Percentiles rank a stretch among this genome's conserved stretches.
Conservation (phyloP, 2,113 vertebrate species). For the Albula glossodonta region DNA sequence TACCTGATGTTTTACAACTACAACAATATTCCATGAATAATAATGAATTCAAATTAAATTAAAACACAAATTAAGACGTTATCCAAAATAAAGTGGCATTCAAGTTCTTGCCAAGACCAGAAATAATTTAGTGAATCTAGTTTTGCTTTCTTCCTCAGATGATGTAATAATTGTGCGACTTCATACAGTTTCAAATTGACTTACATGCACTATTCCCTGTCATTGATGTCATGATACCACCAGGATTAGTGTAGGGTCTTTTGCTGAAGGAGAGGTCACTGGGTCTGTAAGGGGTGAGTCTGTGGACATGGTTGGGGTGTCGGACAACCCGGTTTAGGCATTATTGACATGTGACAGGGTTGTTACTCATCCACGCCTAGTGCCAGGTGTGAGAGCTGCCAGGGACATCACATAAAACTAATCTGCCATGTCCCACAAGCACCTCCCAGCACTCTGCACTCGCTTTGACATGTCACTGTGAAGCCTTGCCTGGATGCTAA, state of each 20-base stretch:
- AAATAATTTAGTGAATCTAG: no score
- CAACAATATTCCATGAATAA: background rate
- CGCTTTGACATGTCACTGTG: background rate
- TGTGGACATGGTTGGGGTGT: background rate
- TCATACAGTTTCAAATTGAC: no score
- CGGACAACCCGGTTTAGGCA: background rate
- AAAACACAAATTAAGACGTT: no score
- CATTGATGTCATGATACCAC: background rate
- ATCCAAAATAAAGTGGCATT: no score
- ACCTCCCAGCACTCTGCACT: background rate
- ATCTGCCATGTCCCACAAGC: background rate
- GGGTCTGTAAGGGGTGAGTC: background rate
- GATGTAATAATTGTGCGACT: no score
- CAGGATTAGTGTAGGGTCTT: background rate
- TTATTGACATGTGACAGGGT: constrained; percentile 10
- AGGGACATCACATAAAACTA: background rate
- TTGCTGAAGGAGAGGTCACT: background rate
- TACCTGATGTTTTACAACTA: background rate
- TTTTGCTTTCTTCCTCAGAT: no score
- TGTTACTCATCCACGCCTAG: background rate
- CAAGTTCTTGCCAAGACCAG: no score
- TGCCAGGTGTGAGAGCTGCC: background rate
- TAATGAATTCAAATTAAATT: background rate
- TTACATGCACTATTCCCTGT: background rate
- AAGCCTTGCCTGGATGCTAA: background rate